These are phyloP conservation scores for Pristionchus pacificus DNA, from an alignment of 1,140 invertebrate genomes.

Conservation along the genomic window DNA sequence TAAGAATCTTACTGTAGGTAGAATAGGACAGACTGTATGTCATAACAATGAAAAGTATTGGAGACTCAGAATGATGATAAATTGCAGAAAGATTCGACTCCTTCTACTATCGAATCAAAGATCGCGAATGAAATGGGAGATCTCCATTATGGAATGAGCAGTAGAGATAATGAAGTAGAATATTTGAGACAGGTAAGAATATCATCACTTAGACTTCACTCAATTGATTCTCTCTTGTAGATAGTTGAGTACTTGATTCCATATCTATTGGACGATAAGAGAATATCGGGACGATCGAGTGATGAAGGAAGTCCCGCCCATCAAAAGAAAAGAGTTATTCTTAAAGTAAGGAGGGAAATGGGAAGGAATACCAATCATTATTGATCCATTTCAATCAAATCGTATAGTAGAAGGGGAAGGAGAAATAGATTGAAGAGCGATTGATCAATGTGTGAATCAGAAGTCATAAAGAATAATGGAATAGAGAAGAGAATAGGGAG, in stretches of 20 bases:
- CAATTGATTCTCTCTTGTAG: neutral
- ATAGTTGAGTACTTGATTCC: conserved; percentile 25
- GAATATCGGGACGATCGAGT: conserved; percentile 21
- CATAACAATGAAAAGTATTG: too few species aligned
- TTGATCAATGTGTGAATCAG: neutral
- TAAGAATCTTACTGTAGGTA: too few species aligned
- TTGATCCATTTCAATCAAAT: conserved; percentile 7
- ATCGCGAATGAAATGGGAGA: conserved; percentile 17
- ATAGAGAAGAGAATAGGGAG: conserved; percentile 4
- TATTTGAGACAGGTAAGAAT: conserved; percentile 20
- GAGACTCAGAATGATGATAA: too few species aligned
- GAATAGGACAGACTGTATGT: too few species aligned
- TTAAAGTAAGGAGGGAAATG: neutral
- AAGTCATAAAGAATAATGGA: neutral
- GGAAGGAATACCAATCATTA: neutral
- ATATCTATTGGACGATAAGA: conserved; percentile 21
- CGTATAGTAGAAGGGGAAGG: too few species aligned
- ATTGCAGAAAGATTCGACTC: too few species aligned
- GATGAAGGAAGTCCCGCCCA: conserved; percentile 16
- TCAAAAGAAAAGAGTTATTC: neutral
- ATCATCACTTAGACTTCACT: neutral
- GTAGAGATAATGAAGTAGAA: conserved; percentile 11
- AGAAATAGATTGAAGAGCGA: too few species aligned
- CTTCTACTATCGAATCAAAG: conserved; percentile 15
- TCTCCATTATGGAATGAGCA: conserved; percentile 13